Conservation (phyloP, 1,140 invertebrate species). For the Eupeodes corollae region DNA sequence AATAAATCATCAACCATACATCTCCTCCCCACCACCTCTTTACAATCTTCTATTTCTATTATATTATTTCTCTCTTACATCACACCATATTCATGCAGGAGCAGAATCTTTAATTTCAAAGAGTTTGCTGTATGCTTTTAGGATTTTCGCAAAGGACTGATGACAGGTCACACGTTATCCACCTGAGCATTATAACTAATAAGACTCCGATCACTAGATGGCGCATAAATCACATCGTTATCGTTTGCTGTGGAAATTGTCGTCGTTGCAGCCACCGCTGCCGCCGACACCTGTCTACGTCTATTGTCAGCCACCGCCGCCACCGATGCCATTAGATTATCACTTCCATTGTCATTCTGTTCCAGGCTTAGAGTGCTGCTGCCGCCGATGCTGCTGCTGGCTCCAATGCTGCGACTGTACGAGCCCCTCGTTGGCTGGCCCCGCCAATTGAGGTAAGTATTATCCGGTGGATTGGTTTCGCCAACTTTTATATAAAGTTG, state of each 20-base stretch:
- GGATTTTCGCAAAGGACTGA: no score
- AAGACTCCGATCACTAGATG: slow-evolving; percentile 30
- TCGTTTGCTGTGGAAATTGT: background rate
- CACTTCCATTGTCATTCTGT: background rate
- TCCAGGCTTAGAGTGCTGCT: slow-evolving; percentile 5
- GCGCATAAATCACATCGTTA: slow-evolving; percentile 30
- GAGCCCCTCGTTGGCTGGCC: slow-evolving; percentile 14
- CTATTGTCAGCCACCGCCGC: background rate
- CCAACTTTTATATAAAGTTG: slow-evolving; percentile 10
- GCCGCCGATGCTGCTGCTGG: slow-evolving; percentile 4
- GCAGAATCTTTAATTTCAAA: no score
- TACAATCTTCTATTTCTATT: no score
- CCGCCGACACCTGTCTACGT: background rate
- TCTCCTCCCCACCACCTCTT: no score
- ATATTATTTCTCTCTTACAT: no score
- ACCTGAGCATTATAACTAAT: slow-evolving; percentile 2
- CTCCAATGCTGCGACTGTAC: slow-evolving; percentile 2
- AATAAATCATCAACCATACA: no score
- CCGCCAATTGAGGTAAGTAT: slow-evolving; percentile 16
- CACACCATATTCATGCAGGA: no score
- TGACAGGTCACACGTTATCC: background rate
- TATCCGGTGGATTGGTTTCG: slow-evolving; percentile 10
- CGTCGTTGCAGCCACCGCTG: slow-evolving; percentile 7
- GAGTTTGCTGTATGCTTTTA: no score
- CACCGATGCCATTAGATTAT: background rate